Evolutionary conservation across 2,888 invertebrate species (phyloP), one percentile per base, ranked within the genome.

Genomic region (Amphipyra tragopoginis): DNA sequence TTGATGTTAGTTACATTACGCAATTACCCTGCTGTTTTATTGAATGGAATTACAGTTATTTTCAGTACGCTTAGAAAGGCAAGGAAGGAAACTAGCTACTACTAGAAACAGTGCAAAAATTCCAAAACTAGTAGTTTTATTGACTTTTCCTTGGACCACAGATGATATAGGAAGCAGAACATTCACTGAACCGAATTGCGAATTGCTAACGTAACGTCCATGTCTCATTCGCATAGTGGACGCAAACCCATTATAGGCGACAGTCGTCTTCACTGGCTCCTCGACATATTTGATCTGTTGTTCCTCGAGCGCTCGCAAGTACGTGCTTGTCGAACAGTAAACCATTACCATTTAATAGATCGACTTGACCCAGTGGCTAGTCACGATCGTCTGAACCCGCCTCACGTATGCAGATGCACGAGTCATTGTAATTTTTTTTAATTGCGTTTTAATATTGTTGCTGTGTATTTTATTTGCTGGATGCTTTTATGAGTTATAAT

Each of bases 311-410:
- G 62, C 21, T 42, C 33, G 59, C 42, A 56, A 75, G 78, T 82
- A 81, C 77, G 80, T 85, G 80, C 81, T 80, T 84, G 76, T 79
- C 72, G 79, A 81, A 75, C 78, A 72, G 82, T 80, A 82, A 83
- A 81, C 80, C 79, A 87, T 86, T 88, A 86, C 81, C 79, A 85
- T 87, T 87, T 88, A 89, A 90, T 88, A 88, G 86, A 85, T 81
- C 83, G 82, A 82, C 84, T 88, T 90, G 92, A 92, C 93, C 92
- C 80, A 92, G 86, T 90, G 84, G 65, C 85, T 77, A 88, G 90
- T 92, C 92, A 92, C 91, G 92, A 90, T 66, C 74, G 50, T 65
- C 60, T 65, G 68, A 64, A 66, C 64, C 51, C 63, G 60, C 29
- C 72, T 53, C 77, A 81, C 77, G 81, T 73, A 77, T 75, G 70